Base-by-base conservation (phyloP, 2,888 invertebrate species). In the Nomada goodeniana region DNA sequence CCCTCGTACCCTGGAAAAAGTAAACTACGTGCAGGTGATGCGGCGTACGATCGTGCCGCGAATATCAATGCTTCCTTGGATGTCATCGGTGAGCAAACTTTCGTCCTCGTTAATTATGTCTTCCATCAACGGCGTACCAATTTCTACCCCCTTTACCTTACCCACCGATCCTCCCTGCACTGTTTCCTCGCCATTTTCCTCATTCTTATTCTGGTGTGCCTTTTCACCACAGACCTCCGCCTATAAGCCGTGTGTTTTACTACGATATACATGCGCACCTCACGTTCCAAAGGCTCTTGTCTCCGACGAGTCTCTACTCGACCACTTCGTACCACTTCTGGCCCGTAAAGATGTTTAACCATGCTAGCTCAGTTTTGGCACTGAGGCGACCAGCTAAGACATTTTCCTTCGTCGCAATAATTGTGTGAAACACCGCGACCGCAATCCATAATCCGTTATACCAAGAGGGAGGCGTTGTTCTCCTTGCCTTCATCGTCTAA, bases 11-110 rank as follows among this genome's bases (percentile, higher is more conserved):
- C 50, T 36, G 61, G 44, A 67, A 71, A 64, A 79, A 69, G 69
- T 65, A 26, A 76, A 72, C 67, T 82, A 36, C 36, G 36, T 36
- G 36, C 7, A 36, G 0, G 36, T 36, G 68, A 82, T 36, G 67
- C 47, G n/a, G 18, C 23, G 20, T 47, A 53, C 68, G 82, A 71
- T 70, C 81, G 82, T 82, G 82, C 71, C 76, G 42, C 57, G 82
- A 80, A 81, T 82, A 82, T 75, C 82, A 81, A 81, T 81, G 82
- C 61, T 70, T 53, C 75, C 53, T 74, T 52, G 55, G 53, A 55
- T 23, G 68, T 44, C 42, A n/a, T 64, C 67, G 20, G 73, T 67
- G 63, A 72, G 57, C 26, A 9, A 44, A 44, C 68, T n/a, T 26
- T 59, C 47, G 63, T 65, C 44, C 59, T 60, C 74, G 74, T 75